Evolutionary conservation across 2,797 vertebrate genomes (phyloP), one percentile per base, ranked within the genome.

Genomic region (Gila robusta): DNA sequence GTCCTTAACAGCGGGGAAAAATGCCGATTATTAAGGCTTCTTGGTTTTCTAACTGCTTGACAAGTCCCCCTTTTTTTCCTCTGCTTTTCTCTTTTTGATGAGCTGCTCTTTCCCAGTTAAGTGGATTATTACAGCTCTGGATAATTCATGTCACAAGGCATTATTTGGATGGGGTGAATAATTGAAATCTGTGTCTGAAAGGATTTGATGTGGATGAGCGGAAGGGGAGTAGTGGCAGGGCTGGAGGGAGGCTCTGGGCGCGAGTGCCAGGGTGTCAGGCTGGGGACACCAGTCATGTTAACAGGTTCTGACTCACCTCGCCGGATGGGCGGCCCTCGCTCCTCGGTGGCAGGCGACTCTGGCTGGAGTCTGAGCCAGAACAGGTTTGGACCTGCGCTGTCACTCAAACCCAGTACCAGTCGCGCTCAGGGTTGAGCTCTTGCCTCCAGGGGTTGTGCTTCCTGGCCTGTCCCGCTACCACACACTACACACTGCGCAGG

Each of bases 171-270:
- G 95, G 96, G 94, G 95, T 96, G 96, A 96, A 96, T 96, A 96
- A 96, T 96, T 96, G 95, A 96, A 96, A 96, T 96, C 96, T 96
- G 94, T 96, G 96, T 96, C 96, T 96, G 96, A 96, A 96, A 96
- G 95, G 93, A 96, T 96, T 96, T 96, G 94, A 95, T 96, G 94
- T 95, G 95, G 95, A 94, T 95, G 94, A 94, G 95, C 95, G 94
- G 95, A 96, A 94, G 93, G 93, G 92, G 94, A 94, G 94, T 91
- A 92, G 92, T 94, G 94, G 94, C 93, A 93, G 94, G 94, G 91
- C 87, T 85, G 91, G 91, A 87, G 92, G 93, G 93, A 91, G 91
- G 85, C 47, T 79, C 82, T 87, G 87, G 71, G 84, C 52, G 78
- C 59, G 87, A 86, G 94, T 67, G 89, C 71, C 85, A 6, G 59